Conservation (phyloP, 2,888 invertebrate species). For the Machimus rusticus region DNA sequence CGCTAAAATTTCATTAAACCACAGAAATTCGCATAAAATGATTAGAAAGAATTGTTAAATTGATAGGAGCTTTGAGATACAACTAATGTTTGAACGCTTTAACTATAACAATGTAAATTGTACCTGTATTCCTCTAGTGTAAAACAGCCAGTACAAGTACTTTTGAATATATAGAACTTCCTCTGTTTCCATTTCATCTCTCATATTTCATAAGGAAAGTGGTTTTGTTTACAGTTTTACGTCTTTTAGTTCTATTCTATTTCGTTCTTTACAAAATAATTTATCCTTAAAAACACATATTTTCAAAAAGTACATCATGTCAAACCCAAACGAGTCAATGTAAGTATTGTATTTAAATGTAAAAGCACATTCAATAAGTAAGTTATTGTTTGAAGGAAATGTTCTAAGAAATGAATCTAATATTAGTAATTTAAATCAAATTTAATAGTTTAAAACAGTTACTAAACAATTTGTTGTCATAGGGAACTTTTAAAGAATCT, state of each 20-base stretch:
- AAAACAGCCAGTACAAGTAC: not conserved
- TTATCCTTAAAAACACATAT: not conserved
- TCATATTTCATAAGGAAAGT: slow-evolving; percentile 23
- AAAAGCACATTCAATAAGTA: not conserved
- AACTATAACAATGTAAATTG: not conserved
- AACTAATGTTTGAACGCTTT: not conserved
- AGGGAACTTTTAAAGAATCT: not conserved
- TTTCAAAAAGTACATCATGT: not conserved
- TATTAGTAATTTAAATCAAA: not conserved
- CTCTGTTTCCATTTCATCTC: slow-evolving; percentile 23
- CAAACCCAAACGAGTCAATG: slow-evolving; percentile 16
- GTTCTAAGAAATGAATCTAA: not conserved
- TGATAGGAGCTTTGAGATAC: not conserved
- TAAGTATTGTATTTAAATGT: slow-evolving; percentile 3
- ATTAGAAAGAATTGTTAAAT: not conserved
- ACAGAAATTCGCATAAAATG: not conserved
- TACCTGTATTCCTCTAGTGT: not conserved
- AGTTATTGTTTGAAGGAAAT: not conserved
- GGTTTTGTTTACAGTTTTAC: not conserved
- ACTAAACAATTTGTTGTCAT: too few species aligned
- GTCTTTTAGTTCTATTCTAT: not conserved
- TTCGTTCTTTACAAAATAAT: not conserved
- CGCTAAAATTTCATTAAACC: not conserved
- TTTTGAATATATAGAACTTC: not conserved
- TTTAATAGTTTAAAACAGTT: not conserved